Evolutionary conservation across 2,888 invertebrate species (phyloP), one percentile per base, ranked within the genome.

Genomic region (Crematogaster levior): DNA sequence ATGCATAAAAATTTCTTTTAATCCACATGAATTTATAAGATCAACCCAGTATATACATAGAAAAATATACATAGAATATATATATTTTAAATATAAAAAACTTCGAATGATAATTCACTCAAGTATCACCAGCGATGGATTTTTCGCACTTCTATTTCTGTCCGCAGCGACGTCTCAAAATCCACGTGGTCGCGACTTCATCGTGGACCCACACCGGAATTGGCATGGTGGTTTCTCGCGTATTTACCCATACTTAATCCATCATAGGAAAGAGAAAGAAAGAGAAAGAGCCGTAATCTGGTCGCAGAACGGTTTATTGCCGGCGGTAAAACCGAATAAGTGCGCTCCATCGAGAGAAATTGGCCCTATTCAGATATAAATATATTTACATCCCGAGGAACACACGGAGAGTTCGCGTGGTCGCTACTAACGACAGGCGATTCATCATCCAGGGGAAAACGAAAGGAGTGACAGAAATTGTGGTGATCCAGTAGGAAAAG

Each of bases 381-480:
- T 85, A 83, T 82, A 81, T 84, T 84, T 86, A 34, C 30, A 68
- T 53, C 21, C 51, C 15, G 40, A 37, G 37, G 37, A 63, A 63
- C 63, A 40, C 24, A 18, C 18, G 61, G 27, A 40, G 60, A 21
- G 18, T 65, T 40, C 43, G 63, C 83, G 84, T 81, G 85, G 83
- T 81, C 85, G 84, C 86, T 84, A 84, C 87, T 91, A 91, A 91
- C 89, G 90, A 91, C 88, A 87, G 75, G 63, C 91, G 85, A 91
- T 91, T 87, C 89, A 90, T 91, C 91, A 91, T 90, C 85, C 9
- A 58, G 82, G 83, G 74, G 89, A 87, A 90, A 91, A 90, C 87
- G 90, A 89, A 87, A 86, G 83, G 84, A 89, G 88, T 90, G 89
- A 91, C 90, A 91, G 90, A 91, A 89, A 90, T 91, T 89, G 88